Conservation (phyloP, 2,113 vertebrate species). For the Rhombomys opimus region DNA sequence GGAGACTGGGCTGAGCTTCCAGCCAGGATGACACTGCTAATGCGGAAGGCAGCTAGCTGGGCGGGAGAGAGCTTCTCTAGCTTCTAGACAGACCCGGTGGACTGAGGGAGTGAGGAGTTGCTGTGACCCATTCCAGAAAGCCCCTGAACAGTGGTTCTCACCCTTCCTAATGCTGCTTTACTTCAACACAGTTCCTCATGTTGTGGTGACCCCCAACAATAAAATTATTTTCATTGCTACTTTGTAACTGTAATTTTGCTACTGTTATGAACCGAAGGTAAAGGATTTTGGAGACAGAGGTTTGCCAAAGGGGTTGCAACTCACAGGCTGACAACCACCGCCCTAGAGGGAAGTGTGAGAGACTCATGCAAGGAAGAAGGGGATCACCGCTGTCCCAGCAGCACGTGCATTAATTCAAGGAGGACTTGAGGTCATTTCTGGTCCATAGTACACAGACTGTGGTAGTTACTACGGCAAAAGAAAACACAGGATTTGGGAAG, state of each 20-base stretch:
- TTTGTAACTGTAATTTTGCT: not conserved
- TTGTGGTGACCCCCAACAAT: not conserved
- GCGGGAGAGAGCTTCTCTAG: not conserved
- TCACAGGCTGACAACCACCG: not conserved
- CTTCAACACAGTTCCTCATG: not conserved
- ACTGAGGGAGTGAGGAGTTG: not conserved
- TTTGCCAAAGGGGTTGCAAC: not conserved
- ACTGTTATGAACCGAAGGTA: not conserved
- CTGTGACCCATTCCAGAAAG: not conserved
- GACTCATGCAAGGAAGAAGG: not conserved
- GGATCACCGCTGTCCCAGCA: no score
- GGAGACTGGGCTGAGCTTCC: not conserved
- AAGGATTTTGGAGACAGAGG: not conserved
- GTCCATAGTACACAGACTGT: not conserved
- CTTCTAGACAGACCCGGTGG: not conserved
- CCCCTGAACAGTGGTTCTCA: not conserved
- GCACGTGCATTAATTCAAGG: not conserved
- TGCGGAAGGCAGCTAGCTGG: no score
- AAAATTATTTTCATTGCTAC: not conserved
- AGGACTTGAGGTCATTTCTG: not conserved
- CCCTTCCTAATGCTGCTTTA: not conserved
- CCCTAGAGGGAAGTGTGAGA: not conserved
- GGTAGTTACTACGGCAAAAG: no score
- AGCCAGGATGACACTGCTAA: not conserved
- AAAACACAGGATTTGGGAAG: not conserved